Base-by-base conservation (phyloP, 2,888 invertebrate species). In the Eubasilissa splendida region DNA sequence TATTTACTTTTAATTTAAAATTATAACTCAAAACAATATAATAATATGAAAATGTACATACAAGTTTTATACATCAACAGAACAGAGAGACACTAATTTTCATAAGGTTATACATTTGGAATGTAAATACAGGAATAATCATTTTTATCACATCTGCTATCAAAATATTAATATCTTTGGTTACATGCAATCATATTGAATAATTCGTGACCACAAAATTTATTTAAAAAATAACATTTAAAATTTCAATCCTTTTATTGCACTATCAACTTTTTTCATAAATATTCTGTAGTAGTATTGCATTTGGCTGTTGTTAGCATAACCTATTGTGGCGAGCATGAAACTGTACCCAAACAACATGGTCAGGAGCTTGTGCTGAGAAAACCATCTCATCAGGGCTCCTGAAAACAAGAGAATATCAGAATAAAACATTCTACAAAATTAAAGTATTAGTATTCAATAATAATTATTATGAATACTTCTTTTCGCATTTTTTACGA, bases 291-390 rank as follows among this genome's bases (percentile, higher is more conserved):
- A 92, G 85, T 92, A 93, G 86, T 93, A 93, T 87, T 93, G 89
- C 76, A 92, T 89, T 74, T 92, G 91, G 85, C 91, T 92, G 85
- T 93, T 93, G 84, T 93, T 93, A 10, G 92, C 91, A 79, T 93
- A 88, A 50, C 93, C 93, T 84, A 94, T 92, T 10, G 93, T 92
- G 22, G 92, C 91, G 80, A 94, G 87, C 86, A 94, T 89, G 82
- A 93, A 86, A 77, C 93, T 90, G 84, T 94, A 94, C 33, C 93
- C 92, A 75, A 93, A 88, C 73, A 94, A 87, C 83, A 93, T 92
- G 0, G 93, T 91, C 81, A 92, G 87, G 82, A 93, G 88, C 86
- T 93, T 93, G 86, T 94, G 91, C 83, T 89, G 89, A 65, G 90
- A 88, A 31, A 94, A 86, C 94, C 94, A 94, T 74, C 89, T 88